Percentiles rank a stretch among this genome's conserved stretches.
These are phyloP conservation scores for Pangasius djambal DNA, from an alignment of 2,797 vertebrate species.

Conservation along the genomic window DNA sequence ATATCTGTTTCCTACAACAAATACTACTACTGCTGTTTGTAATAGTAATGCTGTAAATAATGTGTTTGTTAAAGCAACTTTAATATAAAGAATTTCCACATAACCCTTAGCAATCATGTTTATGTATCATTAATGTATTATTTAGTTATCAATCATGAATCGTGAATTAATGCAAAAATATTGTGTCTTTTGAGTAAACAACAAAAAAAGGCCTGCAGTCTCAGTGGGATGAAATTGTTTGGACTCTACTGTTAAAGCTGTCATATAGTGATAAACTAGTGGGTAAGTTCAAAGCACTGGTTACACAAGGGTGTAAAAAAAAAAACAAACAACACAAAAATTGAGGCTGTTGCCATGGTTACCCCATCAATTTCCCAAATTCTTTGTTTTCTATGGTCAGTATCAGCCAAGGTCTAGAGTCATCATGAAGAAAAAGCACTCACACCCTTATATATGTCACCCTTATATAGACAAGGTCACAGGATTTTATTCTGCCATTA, in stretches of 20 bases:
- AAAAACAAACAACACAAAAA: conserved; percentile 18
- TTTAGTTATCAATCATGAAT: not conserved
- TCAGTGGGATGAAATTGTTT: conserved; percentile 16
- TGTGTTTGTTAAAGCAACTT: not conserved
- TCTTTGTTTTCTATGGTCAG: conserved; percentile 42
- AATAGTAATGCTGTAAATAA: not conserved
- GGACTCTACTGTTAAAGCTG: conserved; percentile 19
- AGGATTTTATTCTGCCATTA: not conserved
- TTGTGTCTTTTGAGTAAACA: conserved; percentile 20
- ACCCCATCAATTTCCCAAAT: conserved; percentile 39
- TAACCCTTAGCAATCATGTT: not conserved
- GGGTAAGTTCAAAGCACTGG: conserved; percentile 45
- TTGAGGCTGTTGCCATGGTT: conserved; percentile 48
- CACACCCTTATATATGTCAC: not conserved
- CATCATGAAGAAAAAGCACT: not conserved
- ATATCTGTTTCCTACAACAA: not conserved
- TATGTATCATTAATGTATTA: not conserved
- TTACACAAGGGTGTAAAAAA: conserved; percentile 24
- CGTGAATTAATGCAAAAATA: not conserved
- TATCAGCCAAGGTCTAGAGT: conserved; percentile 18
- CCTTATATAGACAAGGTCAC: not conserved
- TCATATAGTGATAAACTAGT: conserved; percentile 34
- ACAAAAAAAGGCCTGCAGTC: conserved; percentile 13
- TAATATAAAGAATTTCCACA: not conserved
- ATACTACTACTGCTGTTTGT: not conserved